Conservation (phyloP, 1,140 invertebrate genomes). For the Bombyx mandarina region DNA sequence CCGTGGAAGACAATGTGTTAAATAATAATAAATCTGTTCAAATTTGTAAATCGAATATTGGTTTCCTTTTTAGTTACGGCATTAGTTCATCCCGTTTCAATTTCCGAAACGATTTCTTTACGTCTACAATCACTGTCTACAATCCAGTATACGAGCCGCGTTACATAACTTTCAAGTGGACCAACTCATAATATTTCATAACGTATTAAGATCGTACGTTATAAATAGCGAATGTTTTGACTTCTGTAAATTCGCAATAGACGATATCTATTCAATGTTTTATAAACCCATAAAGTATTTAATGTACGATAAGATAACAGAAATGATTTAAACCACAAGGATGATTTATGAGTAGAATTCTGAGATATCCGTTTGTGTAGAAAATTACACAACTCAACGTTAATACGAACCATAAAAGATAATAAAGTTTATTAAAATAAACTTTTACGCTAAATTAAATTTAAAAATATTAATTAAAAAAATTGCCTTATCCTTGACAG, state of each 20-base stretch:
- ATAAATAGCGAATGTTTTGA: slow-evolving; percentile 1
- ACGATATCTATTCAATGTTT: slow-evolving; percentile 22
- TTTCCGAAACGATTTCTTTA: too few relatives aligned
- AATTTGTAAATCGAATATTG: too few relatives aligned
- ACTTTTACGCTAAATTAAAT: too few relatives aligned
- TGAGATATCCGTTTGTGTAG: slow-evolving; percentile 10
- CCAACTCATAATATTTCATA: not conserved
- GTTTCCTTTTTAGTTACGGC: too few relatives aligned
- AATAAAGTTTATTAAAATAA: too few relatives aligned
- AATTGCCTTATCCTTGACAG: too few relatives aligned
- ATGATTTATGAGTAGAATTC: slow-evolving; percentile 12
- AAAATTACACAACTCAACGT: not conserved
- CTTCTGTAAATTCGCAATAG: slow-evolving; percentile 18
- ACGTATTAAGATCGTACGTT: too few relatives aligned
- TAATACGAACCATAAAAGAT: not conserved
- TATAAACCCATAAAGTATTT: slow-evolving; percentile 24
- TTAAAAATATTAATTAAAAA: too few relatives aligned
- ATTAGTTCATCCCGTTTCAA: too few relatives aligned
- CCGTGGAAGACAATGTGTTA: too few relatives aligned
- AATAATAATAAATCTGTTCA: too few relatives aligned
- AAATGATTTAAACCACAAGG: slow-evolving; percentile 21
- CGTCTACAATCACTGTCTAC: too few relatives aligned
- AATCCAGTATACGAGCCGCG: not conserved
- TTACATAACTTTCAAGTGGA: slow-evolving; percentile 1
- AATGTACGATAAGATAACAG: slow-evolving; percentile 22